Evolutionary conservation across 2,113 vertebrate genomes (phyloP), one percentile per base, ranked within the genome.

Genomic region (Neolamprologus modestus): DNA sequence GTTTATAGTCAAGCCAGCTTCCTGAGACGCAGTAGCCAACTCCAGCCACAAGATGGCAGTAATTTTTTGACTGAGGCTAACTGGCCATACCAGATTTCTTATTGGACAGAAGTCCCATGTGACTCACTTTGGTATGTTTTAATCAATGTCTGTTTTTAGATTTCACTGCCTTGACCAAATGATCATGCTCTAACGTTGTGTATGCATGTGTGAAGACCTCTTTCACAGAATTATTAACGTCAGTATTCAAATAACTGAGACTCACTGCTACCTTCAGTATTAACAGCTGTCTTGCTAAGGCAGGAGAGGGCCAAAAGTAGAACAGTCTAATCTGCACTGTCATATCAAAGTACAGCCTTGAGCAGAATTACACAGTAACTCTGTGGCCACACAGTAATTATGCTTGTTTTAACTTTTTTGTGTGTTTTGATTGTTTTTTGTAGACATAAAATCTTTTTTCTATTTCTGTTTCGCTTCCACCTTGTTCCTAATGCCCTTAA

Each of bases 261-360:
- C 8, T 24, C 66, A 26, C 5, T 10, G 66, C 21, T 42, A 71
- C n/a, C 66, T 42, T 42, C 37, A 71, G 12, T 42, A 24, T 71
- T 71, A 71, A 24, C 57, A 82, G 71, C 81, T 78, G 57, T 80
- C 47, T 80, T 16, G 33, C 14, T 37, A 50, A 91, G 57, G 26
- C 53, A 79, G 45, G 85, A 45, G 81, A n/a, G 31, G 35, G 9
- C 26, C 21, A 61, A 40, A 76, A 52, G 45, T 55, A 84, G 35
- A 52, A 19, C 83, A 87, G 26, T 73, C 61, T 90, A 71, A 90
- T 91, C 76, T 90, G 63, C 47, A 79, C 82, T 87, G 83, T 88
- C 84, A 84, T 81, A 84, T 90, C 85, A 89, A 90, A 94, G 83
- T 28, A 54, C 76, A 86, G 87, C 79, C 87, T 68, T 59, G 54